Evolutionary conservation across 2,888 invertebrate genomes (phyloP), one percentile per base, ranked within the genome.

Genomic region (Eupithecia abbreviata): DNA sequence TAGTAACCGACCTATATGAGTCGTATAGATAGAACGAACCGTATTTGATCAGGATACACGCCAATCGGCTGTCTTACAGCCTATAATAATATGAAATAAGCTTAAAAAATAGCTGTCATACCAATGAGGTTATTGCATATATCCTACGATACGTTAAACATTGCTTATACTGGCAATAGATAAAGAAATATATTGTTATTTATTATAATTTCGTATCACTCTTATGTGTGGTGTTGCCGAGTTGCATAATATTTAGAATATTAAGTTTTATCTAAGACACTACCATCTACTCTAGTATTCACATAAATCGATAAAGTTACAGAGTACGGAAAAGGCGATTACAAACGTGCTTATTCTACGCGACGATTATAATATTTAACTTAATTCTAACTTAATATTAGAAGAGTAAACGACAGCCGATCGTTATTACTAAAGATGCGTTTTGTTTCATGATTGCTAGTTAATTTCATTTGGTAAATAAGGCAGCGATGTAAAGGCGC

Each of bases 201-300:
- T 69, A 47, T 6, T 69, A 90, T 58, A 69, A 71, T 43, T 85
- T 92, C 92, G 92, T 94, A 94, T 94, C 94, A 94, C 94, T 93
- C 91, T 86, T 90, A 89, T 88, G 90, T 91, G 91, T 94, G 94
- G 94, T 94, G 94, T 94, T 93, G 93, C 88, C 90, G 89, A 90
- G 89, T 93, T 91, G 84, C 72, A 79, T 85, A 88, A 92, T 93
- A 93, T 94, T 94, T 94, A 93, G 94, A 94, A 94, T 93, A 93
- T 94, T 91, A 90, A 89, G 87, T 90, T 91, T 91, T 90, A 92
- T 90, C 94, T 94, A 94, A 93, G 91, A 93, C 93, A 93, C 94
- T 94, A 94, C 93, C 76, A 15, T 86, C 94, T 93, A 94, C 93
- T 87, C 93, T 94, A 93, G 88, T 94, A 94, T 94, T 94, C 94